Evolutionary conservation across 2,113 vertebrate genomes (phyloP), one percentile per base, ranked within the genome.

Genomic region (Myotis lucifugus): DNA sequence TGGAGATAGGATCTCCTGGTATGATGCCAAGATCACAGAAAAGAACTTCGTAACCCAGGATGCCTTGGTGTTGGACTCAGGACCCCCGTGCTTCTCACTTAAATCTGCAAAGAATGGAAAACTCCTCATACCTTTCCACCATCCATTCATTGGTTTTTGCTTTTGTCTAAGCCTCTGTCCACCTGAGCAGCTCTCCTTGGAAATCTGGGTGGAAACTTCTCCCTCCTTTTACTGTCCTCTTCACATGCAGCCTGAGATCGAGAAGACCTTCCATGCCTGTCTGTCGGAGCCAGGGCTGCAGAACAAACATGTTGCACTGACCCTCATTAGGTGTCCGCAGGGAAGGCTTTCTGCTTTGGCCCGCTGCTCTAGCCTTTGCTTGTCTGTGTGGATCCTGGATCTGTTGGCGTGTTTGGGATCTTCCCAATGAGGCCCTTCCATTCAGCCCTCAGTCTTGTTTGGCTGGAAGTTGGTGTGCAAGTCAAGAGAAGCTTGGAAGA

Each of bases 31-130:
- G 67, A 59, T 92, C 93, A 76, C 70, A 64, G 66, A 52, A 42
- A 69, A 76, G 46, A 46, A 67, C 37, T 48, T 54, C 27, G 9
- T 18, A 90, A 82, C 88, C 81, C 54, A 66, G 72, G 61, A 61
- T 61, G 64, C 88, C 85, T 73, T 91, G 56, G 82, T 74, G 32
- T 87, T 54, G 69, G 85, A 76, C 72, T 76, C 92, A 64, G 52
- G 83, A 61, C 40, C 77, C 42, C 86, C n/a, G 18, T 54, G 19
- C 85, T 91, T 70, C 56, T 42, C 46, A 76, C 83, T 89, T 73
- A 70, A 95, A 69, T 32, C 74, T 46, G 52, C 66, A 77, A 40
- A 61, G 91, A 83, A 19, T 59, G 40, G 87, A 95, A 93, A 54
- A 81, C 5, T 21, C 42, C 50, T 85, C 19, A 1, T 2, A 42